These are phyloP conservation scores for Sebastes dallii DNA, from an alignment of 2,797 vertebrate genomes.

Conservation along the genomic window DNA sequence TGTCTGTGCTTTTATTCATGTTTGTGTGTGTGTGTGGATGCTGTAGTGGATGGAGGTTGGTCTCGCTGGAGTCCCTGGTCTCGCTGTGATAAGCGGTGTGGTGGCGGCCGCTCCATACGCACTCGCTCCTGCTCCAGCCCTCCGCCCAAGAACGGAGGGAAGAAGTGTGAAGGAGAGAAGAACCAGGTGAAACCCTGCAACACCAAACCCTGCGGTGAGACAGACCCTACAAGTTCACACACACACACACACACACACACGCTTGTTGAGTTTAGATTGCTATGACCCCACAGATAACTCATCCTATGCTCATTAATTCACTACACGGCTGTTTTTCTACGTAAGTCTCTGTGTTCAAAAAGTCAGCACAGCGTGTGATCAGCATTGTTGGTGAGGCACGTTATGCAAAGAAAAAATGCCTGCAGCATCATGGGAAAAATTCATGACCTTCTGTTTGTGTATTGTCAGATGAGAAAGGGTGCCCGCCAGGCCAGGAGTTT, in stretches of 20 bases:
- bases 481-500: slow-evolving; percentile 82
- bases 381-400: neutral
- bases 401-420: neutral
- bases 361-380: neutral
- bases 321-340: neutral
- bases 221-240: neutral
- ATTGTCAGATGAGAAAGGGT: slow-evolving; percentile 78
- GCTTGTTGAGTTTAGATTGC: neutral
- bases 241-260: neutral
- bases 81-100: slow-evolving; percentile 88
- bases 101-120: slow-evolving; percentile 86
- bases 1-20: neutral
- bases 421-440: slow-evolving; percentile 13
- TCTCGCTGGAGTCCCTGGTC: slow-evolving; percentile 93
- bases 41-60: slow-evolving; percentile 88
- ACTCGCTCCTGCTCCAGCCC: slow-evolving; percentile 89
- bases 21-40: neutral
- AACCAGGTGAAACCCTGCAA: slow-evolving; percentile 90
- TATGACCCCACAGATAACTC: neutral
- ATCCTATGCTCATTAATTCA: slow-evolving; percentile 19
- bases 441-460: slow-evolving; percentile 52
- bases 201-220: slow-evolving; percentile 87
- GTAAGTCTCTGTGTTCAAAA: neutral
- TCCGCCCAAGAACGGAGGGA: slow-evolving; percentile 90
- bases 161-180: slow-evolving; percentile 84